These are phyloP conservation scores for Eupsilia transversa DNA, from an alignment of 2,888 invertebrate genomes.

Conservation along the genomic window DNA sequence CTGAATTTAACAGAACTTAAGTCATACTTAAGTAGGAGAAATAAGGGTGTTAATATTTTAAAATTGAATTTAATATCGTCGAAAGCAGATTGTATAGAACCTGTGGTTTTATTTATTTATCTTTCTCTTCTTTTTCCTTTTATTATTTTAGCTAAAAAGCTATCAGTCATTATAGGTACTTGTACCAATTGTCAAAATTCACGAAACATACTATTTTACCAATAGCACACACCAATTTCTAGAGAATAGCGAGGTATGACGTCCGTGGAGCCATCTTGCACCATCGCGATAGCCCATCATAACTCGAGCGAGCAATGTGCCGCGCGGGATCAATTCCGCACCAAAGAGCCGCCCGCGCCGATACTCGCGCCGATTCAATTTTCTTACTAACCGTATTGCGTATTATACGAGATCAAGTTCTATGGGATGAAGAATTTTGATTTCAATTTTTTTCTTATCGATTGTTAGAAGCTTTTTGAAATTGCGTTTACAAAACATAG, in stretches of 20 bases:
- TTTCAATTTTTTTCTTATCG: conserved; percentile 10
- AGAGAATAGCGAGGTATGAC: conserved; percentile 46
- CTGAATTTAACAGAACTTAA: not conserved
- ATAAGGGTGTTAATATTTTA: not conserved
- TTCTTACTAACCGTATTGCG: conserved; percentile 86
- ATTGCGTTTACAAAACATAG: not conserved
- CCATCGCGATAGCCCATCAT: conserved; percentile 78
- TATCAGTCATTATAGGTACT: not conserved
- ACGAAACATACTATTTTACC: conserved; percentile 7
- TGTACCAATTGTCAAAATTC: not conserved
- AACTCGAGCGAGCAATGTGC: conserved; percentile 80
- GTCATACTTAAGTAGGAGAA: not conserved
- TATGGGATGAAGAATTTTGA: conserved; percentile 37
- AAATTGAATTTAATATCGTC: not conserved
- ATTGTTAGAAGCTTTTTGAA: not conserved
- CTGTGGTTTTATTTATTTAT: too few relatives aligned
- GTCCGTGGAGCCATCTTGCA: conserved; percentile 51
- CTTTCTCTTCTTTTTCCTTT: too few relatives aligned
- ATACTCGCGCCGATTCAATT: conserved; percentile 86
- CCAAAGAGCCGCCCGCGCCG: conserved; percentile 83
- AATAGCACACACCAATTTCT: conserved; percentile 44
- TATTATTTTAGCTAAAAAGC: not conserved
- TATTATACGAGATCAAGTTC: conserved; percentile 54
- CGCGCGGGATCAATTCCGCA: conserved; percentile 87
- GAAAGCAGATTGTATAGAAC: not conserved